phyloP scores from a whole-genome alignment of 2,797 vertebrate genomes.

The Salarias fasciatus region DNA sequence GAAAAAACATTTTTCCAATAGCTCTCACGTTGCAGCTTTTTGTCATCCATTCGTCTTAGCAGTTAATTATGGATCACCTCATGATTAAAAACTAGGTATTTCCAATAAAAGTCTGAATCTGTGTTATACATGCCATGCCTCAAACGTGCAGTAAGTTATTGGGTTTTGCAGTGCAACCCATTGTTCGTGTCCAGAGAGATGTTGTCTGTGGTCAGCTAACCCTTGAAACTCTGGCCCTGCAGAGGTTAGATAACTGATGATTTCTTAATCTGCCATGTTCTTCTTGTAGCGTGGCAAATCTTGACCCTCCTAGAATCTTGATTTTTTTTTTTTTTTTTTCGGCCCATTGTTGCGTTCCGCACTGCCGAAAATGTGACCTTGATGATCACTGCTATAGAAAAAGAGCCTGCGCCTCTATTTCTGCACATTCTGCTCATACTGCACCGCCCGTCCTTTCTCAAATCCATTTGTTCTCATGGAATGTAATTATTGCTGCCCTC shows the following conservation, averaged over 20 bases:
- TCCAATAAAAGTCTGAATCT: too few relatives aligned
- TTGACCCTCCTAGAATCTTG: slow-evolving; percentile 51
- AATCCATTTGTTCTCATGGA: slow-evolving; percentile 63
- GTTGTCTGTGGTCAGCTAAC: slow-evolving; percentile 47
- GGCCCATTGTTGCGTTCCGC: slow-evolving; percentile 48
- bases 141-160: not conserved
- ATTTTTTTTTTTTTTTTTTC: too few relatives aligned
- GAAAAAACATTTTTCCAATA: too few relatives aligned
- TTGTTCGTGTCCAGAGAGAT: slow-evolving; percentile 25
- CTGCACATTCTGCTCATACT: slow-evolving; percentile 16
- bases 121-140: slow-evolving; percentile 1
- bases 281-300: slow-evolving; percentile 52
- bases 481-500: slow-evolving; percentile 68
- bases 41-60: too few relatives aligned
- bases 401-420: slow-evolving; percentile 52
- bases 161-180: slow-evolving; percentile 2
- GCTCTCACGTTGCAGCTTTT: too few relatives aligned
- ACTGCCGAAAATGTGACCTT: slow-evolving; percentile 53
- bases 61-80: too few relatives aligned
- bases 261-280: slow-evolving; percentile 53
- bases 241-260: slow-evolving; percentile 55
- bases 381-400: slow-evolving; percentile 47
- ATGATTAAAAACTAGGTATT: too few relatives aligned
- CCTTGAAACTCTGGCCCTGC: slow-evolving; percentile 30
- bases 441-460: slow-evolving; percentile 17